A percentile compares a stretch with the other conserved stretches of the same genome.
These are phyloP conservation scores for Oreochromis mossambicus DNA, from an alignment of 2,797 vertebrate genomes.

Conservation along the genomic window DNA sequence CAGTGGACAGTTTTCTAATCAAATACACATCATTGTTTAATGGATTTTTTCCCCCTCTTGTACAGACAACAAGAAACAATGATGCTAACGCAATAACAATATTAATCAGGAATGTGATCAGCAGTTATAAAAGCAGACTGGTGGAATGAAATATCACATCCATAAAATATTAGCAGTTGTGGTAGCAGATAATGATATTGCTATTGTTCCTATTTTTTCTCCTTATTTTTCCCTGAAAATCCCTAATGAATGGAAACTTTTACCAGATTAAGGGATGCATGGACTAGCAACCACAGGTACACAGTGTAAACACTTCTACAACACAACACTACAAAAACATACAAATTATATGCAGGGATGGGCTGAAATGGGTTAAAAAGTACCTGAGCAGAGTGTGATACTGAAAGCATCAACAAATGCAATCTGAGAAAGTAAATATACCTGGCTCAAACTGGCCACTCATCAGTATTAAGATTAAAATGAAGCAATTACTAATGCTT, in stretches of 20 bases:
- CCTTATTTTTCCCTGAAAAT: slow-evolving; percentile 47
- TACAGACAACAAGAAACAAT: slow-evolving; percentile 45
- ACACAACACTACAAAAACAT: neutral
- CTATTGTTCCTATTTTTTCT: slow-evolving; percentile 35
- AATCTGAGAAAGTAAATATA: neutral
- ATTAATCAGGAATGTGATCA: slow-evolving; percentile 49
- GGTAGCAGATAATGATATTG: slow-evolving; percentile 26
- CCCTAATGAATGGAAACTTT: slow-evolving; percentile 32
- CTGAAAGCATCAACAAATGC: neutral
- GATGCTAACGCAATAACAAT: slow-evolving; percentile 45
- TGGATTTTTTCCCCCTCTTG: slow-evolving; percentile 81
- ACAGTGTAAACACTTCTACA: slow-evolving; percentile 44
- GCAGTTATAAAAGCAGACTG: slow-evolving; percentile 10
- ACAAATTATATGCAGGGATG: neutral
- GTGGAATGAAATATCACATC: slow-evolving; percentile 27
- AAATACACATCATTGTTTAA: slow-evolving; percentile 77
- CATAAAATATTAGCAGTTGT: slow-evolving; percentile 18
- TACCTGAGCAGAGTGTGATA: neutral
- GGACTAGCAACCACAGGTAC: slow-evolving; percentile 49
- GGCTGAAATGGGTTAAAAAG: neutral
- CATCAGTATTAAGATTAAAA: neutral
- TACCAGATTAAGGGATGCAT: slow-evolving; percentile 40
- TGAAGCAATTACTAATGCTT: neutral
- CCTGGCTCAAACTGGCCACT: neutral
- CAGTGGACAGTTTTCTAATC: slow-evolving; percentile 86